A percentile compares a stretch with the other conserved stretches of the same genome.
Conservation (phyloP, 2,888 invertebrate genomes). For the Diarsia dahlii region DNA sequence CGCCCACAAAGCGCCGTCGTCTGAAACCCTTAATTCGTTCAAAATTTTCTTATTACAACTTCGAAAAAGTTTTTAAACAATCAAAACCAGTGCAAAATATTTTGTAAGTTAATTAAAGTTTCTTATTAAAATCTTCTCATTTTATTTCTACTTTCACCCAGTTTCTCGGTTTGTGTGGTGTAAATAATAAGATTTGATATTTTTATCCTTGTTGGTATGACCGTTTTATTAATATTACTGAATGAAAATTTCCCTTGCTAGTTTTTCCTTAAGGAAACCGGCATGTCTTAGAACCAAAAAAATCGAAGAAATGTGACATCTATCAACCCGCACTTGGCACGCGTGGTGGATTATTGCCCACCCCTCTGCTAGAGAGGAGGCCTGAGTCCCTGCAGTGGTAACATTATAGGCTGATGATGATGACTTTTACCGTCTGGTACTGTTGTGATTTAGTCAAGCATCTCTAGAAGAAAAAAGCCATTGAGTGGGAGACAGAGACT, state of each 20-base stretch:
- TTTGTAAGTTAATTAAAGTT: conserved; percentile 72
- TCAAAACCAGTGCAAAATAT: conserved; percentile 49
- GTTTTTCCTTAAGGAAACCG: neutral
- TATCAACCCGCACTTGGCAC: too few relatives aligned
- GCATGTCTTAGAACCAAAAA: neutral
- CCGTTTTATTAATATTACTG: neutral
- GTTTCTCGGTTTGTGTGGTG: conserved; percentile 50
- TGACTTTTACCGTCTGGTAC: too few relatives aligned
- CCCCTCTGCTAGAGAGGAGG: too few relatives aligned
- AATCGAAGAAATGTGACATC: too few relatives aligned
- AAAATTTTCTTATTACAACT: conserved; percentile 21
- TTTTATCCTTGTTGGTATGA: neutral
- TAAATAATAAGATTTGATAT: conserved; percentile 41
- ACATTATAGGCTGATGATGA: too few relatives aligned
- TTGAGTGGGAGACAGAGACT: neutral
- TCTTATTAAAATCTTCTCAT: conserved; percentile 63
- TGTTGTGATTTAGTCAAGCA: neutral
- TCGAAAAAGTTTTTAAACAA: conserved; percentile 34
- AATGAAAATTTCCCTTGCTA: neutral
- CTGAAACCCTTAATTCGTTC: conserved; percentile 23
- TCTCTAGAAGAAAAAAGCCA: too few relatives aligned
- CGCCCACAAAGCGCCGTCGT: neutral
- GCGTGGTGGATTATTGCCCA: too few relatives aligned
- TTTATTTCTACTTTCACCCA: conserved; percentile 60
- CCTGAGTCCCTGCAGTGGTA: too few relatives aligned